phyloP scores from a whole-genome alignment of 2,797 vertebrate genomes.

The Iguana delicatissima region DNA sequence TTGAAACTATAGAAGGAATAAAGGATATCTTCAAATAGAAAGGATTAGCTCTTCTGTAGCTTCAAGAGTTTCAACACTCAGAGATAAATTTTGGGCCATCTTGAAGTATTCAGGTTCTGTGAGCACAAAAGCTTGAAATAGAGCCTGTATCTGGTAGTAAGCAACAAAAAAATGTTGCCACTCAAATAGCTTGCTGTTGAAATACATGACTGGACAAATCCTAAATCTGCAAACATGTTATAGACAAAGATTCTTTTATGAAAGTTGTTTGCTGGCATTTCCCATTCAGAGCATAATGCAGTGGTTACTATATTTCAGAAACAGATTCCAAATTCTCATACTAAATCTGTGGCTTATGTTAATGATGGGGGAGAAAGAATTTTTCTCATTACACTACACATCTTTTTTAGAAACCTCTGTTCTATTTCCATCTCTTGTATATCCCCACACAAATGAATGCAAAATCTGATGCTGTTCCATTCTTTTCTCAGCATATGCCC shows the following conservation, averaged over 20 bases:
- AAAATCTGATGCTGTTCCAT: not conserved
- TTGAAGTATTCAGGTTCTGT: not conserved
- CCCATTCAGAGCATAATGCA: not conserved
- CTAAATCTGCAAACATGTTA: not conserved
- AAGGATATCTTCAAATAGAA: not conserved
- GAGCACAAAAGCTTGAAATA: not conserved
- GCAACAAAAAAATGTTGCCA: not conserved
- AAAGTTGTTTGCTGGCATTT: not conserved
- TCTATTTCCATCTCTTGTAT: not conserved
- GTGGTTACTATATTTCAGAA: not conserved
- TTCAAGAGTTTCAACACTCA: not conserved
- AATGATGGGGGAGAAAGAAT: not conserved
- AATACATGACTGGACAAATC: not conserved
- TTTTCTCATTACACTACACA: not conserved
- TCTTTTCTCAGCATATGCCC: conserved; percentile 83
- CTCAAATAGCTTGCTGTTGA: not conserved
- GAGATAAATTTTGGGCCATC: not conserved
- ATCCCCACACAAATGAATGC: not conserved
- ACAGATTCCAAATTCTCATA: not conserved
- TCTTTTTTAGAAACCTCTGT: not conserved
- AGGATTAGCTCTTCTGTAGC: not conserved
- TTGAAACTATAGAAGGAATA: not conserved
- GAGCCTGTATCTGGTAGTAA: not conserved
- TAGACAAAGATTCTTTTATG: not conserved
- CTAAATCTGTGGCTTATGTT: not conserved